Conservation (phyloP, 1,140 invertebrate genomes). For the Nasonia vitripennis region DNA sequence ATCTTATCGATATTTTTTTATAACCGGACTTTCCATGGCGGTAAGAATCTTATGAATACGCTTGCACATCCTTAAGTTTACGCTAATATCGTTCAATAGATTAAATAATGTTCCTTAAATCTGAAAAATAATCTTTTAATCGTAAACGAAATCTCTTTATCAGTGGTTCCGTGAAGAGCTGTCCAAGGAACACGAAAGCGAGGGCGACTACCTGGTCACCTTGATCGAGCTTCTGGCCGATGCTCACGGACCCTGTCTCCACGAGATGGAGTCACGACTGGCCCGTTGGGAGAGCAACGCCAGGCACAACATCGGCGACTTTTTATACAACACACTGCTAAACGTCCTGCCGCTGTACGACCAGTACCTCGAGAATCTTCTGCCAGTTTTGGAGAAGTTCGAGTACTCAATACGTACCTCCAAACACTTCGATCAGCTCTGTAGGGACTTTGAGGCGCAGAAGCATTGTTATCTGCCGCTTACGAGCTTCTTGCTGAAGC, state of each 20-base stretch:
- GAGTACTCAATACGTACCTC: conserved; percentile 84
- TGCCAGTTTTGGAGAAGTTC: conserved; percentile 84
- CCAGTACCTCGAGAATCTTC: conserved; percentile 86
- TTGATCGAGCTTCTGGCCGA: conserved; percentile 81
- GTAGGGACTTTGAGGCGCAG: conserved; percentile 89
- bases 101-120: background rate
- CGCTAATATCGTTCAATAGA: too few species aligned
- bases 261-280: conserved; percentile 82
- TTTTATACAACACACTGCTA: conserved; percentile 73
- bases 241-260: conserved; percentile 80
- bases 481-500: conserved; percentile 90
- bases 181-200: conserved; percentile 77
- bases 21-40: too few species aligned
- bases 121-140: background rate
- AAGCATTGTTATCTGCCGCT: conserved; percentile 92
- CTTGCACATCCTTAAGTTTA: too few species aligned
- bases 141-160: conserved; percentile 57
- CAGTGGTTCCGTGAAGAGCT: conserved; percentile 85
- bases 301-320: conserved; percentile 79
- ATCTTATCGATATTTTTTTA: too few species aligned
- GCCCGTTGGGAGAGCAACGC: conserved; percentile 78
- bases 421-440: conserved; percentile 85
- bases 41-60: too few species aligned
- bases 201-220: conserved; percentile 77
- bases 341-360: conserved; percentile 83